Evolutionary conservation across 2,113 vertebrate species (phyloP), one percentile per base, ranked within the genome.

Genomic region (Clupea harengus): DNA sequence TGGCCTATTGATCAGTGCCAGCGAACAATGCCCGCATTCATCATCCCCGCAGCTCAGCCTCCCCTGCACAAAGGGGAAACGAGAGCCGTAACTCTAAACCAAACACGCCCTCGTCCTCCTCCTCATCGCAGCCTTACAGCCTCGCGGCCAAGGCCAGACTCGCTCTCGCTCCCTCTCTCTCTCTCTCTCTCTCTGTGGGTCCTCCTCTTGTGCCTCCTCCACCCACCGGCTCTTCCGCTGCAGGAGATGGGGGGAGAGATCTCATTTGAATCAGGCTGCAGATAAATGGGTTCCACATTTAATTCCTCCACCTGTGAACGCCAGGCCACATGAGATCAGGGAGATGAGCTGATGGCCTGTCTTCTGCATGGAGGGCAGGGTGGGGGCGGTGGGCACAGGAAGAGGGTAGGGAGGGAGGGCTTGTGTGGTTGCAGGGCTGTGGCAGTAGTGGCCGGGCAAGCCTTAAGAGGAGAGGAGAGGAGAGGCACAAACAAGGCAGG

Each of bases 31-130:
- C 32, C n/a, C n/a, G 45, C 82, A 81, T 88, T 88, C 84, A 86
- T 81, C 82, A 39, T 60, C 81, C 18, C 54, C 54, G 22, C 18
- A 22, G 54, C 54, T 5, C 18, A 22, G 20, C 3, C 54, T 60
- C 54, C 54, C 54, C 44, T 67, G 64, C 78, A 72, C 82, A 25
- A 75, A 82, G 81, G 75, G 81, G 46, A 83, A 83, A 83, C 54
- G n/a, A 83, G 82, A 52, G 60, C 82, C 83, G 82, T 86, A 86
- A 86, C 82, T 80, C 64, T 80, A 86, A 86, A 83, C 85, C 32
- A 45, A 60, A 44, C 60, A 49, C 18, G 18, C 20, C n/a, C 32
- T 50, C 72, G 81, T 86, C 81, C 81, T 9, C 28, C 50, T 52
- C 50, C 50, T 52, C 50, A 15, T 3, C 50, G 11, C 50, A 1